phyloP scores from a whole-genome alignment of 2,113 vertebrate genomes.

The Pterocles burchelli region DNA sequence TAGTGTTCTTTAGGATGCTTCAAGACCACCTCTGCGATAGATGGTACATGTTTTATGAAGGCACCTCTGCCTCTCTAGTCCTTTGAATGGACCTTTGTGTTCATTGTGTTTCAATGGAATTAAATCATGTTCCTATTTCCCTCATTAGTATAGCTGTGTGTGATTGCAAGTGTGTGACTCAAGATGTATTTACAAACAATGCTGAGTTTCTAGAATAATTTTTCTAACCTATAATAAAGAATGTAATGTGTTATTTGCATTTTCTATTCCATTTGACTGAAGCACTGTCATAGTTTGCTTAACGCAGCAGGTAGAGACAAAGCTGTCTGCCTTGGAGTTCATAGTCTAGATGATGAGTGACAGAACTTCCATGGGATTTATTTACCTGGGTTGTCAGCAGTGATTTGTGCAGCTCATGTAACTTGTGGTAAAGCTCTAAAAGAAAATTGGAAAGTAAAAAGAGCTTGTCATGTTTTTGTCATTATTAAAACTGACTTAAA shows the following conservation, averaged over 20 bases:
- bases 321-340: not conserved
- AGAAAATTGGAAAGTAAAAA: not conserved
- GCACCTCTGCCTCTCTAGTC: not conserved
- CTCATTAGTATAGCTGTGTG: not conserved
- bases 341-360: not conserved
- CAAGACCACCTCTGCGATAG: not conserved
- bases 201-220: not conserved
- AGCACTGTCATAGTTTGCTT: not conserved
- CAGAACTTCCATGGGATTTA: not conserved
- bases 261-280: not conserved
- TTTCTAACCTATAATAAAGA: not conserved
- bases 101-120: not conserved
- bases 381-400: not conserved
- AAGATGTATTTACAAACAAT: not conserved
- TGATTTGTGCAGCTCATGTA: not conserved
- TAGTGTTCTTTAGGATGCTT: not conserved
- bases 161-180: not conserved
- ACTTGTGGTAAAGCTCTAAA: not conserved
- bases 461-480: not conserved
- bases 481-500: not conserved
- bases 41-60: not conserved
- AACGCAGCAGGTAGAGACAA: not conserved
- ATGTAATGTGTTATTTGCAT: not conserved
- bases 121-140: not conserved
- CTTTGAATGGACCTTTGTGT: fast-evolving